Conservation (phyloP, 2,888 invertebrate genomes). For the Ethmia dodecea region DNA sequence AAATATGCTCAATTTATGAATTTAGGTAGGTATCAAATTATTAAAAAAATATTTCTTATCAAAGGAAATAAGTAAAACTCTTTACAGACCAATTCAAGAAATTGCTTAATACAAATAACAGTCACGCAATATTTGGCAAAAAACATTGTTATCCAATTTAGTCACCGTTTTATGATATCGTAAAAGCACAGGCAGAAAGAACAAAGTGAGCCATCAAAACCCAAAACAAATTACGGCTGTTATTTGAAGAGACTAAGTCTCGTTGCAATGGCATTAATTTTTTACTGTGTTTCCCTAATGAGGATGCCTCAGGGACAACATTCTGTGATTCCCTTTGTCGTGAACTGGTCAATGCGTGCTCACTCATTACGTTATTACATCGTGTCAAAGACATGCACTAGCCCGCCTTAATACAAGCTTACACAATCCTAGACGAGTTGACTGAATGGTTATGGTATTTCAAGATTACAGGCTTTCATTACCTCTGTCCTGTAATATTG, state of each 20-base stretch:
- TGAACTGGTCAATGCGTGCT: slow-evolving; percentile 31
- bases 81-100: too few relatives aligned
- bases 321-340: slow-evolving; percentile 31
- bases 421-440: slow-evolving; percentile 1
- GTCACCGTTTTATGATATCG: slow-evolving; percentile 27
- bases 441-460: slow-evolving; percentile 6
- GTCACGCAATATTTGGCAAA: slow-evolving; percentile 13
- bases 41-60: too few relatives aligned
- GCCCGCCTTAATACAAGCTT: slow-evolving; percentile 34
- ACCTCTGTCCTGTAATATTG: slow-evolving; percentile 18
- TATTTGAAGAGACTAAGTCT: slow-evolving; percentile 24
- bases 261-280: slow-evolving; percentile 32
- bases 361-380: slow-evolving; percentile 40
- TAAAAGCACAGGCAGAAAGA: slow-evolving; percentile 25
- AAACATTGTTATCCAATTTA: slow-evolving; percentile 19
- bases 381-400: slow-evolving; percentile 27
- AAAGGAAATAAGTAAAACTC: too few relatives aligned
- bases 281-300: slow-evolving; percentile 39
- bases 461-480: slow-evolving; percentile 28
- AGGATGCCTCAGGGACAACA: slow-evolving; percentile 36
- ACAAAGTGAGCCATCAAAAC: slow-evolving; percentile 37
- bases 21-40: too few relatives aligned
- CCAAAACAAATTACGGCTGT: slow-evolving; percentile 29
- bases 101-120: not conserved
- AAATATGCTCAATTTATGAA: too few relatives aligned